These are phyloP conservation scores for Nemoura dubitans DNA, from an alignment of 2,888 invertebrate species.

Conservation along the genomic window DNA sequence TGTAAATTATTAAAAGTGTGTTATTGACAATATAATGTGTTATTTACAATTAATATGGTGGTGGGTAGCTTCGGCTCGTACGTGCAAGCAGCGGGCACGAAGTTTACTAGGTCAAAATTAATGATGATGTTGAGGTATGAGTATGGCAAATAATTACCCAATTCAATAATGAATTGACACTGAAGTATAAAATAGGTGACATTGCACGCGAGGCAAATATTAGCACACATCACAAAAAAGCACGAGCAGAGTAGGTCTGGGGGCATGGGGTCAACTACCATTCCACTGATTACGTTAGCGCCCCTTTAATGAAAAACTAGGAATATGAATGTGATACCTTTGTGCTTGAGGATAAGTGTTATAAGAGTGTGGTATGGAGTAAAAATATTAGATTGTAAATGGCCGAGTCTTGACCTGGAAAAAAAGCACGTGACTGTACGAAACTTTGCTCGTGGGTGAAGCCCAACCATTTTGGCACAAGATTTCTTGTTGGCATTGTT, in stretches of 20 bases:
- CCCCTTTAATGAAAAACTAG: not conserved
- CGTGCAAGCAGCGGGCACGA: not conserved
- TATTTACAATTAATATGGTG: not conserved
- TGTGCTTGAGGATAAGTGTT: not conserved
- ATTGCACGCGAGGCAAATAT: not conserved
- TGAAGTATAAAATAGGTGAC: not conserved
- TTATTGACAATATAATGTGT: not conserved
- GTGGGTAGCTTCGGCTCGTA: not conserved
- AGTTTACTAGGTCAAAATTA: not conserved
- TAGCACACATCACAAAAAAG: not conserved
- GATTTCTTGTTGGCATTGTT: too few species aligned
- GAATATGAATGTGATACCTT: not conserved
- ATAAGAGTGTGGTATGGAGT: not conserved
- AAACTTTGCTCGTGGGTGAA: too few species aligned
- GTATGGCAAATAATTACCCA: not conserved
- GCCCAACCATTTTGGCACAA: too few species aligned
- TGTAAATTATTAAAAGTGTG: not conserved
- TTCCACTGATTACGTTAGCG: not conserved
- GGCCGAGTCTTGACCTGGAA: too few species aligned
- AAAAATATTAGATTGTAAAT: too few species aligned
- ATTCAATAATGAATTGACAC: not conserved
- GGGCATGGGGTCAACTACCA: not conserved
- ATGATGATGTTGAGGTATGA: not conserved
- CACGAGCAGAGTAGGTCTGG: not conserved
- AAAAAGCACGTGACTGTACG: too few species aligned